Conservation (phyloP, 2,888 invertebrate genomes). For the Eugnorisma glareosa region DNA sequence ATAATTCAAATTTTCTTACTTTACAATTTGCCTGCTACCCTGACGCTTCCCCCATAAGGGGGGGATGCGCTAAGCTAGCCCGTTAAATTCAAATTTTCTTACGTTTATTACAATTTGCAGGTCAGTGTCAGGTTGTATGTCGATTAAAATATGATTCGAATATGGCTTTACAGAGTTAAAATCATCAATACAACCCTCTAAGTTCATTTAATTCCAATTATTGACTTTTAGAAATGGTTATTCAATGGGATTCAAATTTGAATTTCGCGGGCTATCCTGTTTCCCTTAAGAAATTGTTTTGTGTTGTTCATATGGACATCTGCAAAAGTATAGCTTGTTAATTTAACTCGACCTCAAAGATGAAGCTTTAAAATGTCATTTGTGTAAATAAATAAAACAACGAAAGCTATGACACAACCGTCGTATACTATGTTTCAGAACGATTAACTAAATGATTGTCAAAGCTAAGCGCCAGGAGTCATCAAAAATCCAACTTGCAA, state of each 20-base stretch:
- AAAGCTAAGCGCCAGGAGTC: background rate
- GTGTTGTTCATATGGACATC: background rate
- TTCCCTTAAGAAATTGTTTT: background rate
- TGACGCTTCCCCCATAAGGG: too few relatives aligned
- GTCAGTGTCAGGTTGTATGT: background rate
- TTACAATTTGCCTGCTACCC: too few relatives aligned
- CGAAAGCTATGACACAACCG: background rate
- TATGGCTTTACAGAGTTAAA: background rate
- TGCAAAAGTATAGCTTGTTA: background rate
- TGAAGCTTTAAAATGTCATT: constrained; percentile 3
- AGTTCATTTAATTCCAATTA: background rate
- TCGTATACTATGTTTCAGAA: background rate
- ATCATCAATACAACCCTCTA: background rate
- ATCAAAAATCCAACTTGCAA: background rate
- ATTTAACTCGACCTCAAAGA: background rate
- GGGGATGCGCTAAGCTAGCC: background rate
- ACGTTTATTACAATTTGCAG: background rate
- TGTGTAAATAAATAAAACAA: background rate
- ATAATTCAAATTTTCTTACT: background rate
- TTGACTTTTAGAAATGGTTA: background rate
- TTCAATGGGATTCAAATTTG: background rate
- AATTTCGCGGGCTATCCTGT: background rate
- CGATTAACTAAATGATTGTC: background rate
- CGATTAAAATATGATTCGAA: background rate
- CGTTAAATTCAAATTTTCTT: background rate